Evolutionary conservation across 2,113 vertebrate genomes (phyloP), one percentile per base, ranked within the genome.

Genomic region (Brachirus orientalis): DNA sequence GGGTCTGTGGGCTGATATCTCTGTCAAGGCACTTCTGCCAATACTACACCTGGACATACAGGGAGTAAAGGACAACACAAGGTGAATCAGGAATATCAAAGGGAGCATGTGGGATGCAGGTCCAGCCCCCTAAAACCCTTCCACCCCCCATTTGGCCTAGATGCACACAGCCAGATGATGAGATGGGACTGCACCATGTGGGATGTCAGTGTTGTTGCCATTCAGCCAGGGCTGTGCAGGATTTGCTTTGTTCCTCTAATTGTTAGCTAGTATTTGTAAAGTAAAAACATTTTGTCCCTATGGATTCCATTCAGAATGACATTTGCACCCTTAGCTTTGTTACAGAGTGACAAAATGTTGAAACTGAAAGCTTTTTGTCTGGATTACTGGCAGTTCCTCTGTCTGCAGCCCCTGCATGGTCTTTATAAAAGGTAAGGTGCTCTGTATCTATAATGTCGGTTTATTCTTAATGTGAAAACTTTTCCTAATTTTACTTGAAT

Each of bases 311-410:
- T 9, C 18, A 58, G 61, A 41, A 33, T 71, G 68, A 58, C 8
- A 41, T 22, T 77, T 69, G 71, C 50, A 18, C 4, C 37, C 22
- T 62, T n/a, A 76, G 63, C 28, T 58, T 6, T 46, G 2, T 41
- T 38, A 14, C 14, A 8, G 12, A 54, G 67, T 28, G 79, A 64
- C 61, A 94, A 86, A 87, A 99, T 99, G 97, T 89, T 98, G 91
- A 99, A 96, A 93, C 88, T 99, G 63, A 99, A 98, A 94, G 94
- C 95, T 48, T 95, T 98, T 77, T 99, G 97, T 93, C 91, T 97
- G 96, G 97, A 98, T 95, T 98, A 97, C 86, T 98, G 96, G 96
- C 95, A 97, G 89, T 95, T 98, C 81, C 92, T 98, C 57, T 99
- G 97, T 90, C 93, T 98, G 9, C 96, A 98, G 91, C 96, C 96